Percentiles rank a stretch among this genome's conserved stretches.
phyloP scores from a whole-genome alignment of 2,888 invertebrate genomes.

The Epinotia brunnichana region DNA sequence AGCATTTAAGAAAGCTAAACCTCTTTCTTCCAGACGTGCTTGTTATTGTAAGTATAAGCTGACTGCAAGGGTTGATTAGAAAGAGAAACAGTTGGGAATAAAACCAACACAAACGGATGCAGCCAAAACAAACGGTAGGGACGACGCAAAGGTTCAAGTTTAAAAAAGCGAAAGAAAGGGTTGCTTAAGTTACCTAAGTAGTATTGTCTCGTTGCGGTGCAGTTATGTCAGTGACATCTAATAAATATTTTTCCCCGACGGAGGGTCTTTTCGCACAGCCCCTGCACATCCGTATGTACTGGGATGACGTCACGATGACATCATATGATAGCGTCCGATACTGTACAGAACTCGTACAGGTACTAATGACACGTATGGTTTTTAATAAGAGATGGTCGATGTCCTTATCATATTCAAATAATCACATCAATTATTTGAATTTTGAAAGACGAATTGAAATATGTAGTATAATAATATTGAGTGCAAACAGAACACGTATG shows the following conservation, averaged over 20 bases:
- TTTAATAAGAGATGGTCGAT: slow-evolving; percentile 1
- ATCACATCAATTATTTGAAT: neutral
- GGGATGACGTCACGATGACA: slow-evolving; percentile 54
- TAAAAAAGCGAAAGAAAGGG: slow-evolving; percentile 5
- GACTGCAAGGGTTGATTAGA: slow-evolving; percentile 19
- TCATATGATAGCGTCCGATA: slow-evolving; percentile 60
- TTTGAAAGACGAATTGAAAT: neutral
- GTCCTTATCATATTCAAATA: neutral
- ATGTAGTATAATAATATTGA: neutral
- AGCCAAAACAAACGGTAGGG: slow-evolving; percentile 19
- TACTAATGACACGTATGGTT: neutral
- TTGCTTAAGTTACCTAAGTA: slow-evolving; percentile 23
- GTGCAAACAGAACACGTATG: slow-evolving; percentile 22
- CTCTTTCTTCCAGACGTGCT: slow-evolving; percentile 1
- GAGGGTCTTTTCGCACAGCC: slow-evolving; percentile 18
- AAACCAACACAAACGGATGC: slow-evolving; percentile 24
- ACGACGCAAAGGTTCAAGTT: slow-evolving; percentile 5
- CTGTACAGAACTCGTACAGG: slow-evolving; percentile 49
- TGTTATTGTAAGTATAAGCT: slow-evolving; percentile 7
- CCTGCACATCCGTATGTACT: slow-evolving; percentile 28
- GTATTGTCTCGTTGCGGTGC: slow-evolving; percentile 10
- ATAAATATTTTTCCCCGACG: slow-evolving; percentile 23
- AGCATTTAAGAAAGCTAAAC: neutral
- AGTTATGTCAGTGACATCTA: slow-evolving; percentile 30
- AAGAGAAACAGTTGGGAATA: slow-evolving; percentile 9